Conservation (phyloP, 2,113 vertebrate species). For the Tyto alba region DNA sequence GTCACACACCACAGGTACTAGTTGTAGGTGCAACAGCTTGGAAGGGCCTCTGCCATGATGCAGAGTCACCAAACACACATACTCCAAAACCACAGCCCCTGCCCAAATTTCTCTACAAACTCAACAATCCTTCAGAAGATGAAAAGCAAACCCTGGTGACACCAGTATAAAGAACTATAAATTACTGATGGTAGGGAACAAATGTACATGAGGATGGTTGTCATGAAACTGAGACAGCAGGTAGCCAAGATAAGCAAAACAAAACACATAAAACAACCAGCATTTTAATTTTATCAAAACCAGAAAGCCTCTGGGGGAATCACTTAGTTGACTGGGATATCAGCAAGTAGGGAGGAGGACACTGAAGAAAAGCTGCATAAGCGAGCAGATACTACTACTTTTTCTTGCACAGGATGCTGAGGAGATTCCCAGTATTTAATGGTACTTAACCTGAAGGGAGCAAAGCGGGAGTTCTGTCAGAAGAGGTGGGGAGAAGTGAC, state of each 20-base stretch:
- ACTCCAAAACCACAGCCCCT: not conserved
- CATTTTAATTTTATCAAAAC: not conserved
- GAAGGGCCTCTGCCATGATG: not conserved
- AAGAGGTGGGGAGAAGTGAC: not conserved
- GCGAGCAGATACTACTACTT: not conserved
- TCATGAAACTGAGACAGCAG: not conserved
- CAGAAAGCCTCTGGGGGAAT: not conserved
- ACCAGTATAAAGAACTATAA: not conserved
- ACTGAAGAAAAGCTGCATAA: not conserved
- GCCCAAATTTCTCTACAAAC: not conserved
- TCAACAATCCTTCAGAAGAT: not conserved
- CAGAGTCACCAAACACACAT: not conserved
- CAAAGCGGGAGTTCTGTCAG: not conserved
- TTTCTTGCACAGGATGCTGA: not conserved
- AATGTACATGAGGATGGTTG: not conserved
- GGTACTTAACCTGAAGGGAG: not conserved
- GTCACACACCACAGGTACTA: not conserved
- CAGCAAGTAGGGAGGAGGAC: not conserved
- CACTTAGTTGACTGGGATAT: not conserved
- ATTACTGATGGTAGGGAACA: not conserved
- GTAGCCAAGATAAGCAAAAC: not conserved
- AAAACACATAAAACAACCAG: not conserved
- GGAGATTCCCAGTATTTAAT: not conserved
- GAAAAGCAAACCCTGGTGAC: not conserved
- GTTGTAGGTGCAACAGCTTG: not conserved